Percentiles rank a stretch among this genome's conserved stretches.
Evolutionary conservation across 2,888 invertebrate genomes (phyloP).

Genomic region (Neoitamus cyanurus): DNA sequence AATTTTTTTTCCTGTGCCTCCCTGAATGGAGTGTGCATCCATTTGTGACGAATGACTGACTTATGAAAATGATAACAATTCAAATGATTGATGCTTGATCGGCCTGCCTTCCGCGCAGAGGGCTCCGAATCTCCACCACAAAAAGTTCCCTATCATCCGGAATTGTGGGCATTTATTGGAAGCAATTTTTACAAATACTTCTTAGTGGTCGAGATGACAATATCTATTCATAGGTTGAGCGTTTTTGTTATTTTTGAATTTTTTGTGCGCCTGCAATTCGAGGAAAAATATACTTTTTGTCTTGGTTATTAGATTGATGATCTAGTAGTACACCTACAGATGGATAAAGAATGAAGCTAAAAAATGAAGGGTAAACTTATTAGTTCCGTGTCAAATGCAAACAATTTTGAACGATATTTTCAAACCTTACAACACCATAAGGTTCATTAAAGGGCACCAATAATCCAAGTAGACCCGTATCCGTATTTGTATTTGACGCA

Average conservation of each 20-base stretch:
- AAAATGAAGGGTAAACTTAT: no score
- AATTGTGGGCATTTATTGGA: background rate
- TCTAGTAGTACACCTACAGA: no score
- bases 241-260: background rate
- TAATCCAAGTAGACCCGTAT: no score
- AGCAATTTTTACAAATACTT: background rate
- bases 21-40: background rate
- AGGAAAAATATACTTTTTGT: background rate
- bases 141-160: background rate
- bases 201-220: background rate
- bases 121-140: background rate
- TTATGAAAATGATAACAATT: constrained; percentile 15
- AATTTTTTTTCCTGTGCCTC: background rate
- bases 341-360: no score
- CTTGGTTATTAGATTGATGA: background rate
- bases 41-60: background rate
- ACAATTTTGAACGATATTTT: no score
- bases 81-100: background rate
- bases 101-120: background rate
- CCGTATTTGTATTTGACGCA: no score
- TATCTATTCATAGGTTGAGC: background rate
- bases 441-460: no score
- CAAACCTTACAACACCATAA: no score
- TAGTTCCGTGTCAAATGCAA: no score
- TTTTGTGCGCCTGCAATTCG: background rate